A percentile compares a stretch with the other conserved stretches of the same genome.
phyloP scores from a whole-genome alignment of 2,888 invertebrate genomes.

The Andrena haemorrhoa region DNA sequence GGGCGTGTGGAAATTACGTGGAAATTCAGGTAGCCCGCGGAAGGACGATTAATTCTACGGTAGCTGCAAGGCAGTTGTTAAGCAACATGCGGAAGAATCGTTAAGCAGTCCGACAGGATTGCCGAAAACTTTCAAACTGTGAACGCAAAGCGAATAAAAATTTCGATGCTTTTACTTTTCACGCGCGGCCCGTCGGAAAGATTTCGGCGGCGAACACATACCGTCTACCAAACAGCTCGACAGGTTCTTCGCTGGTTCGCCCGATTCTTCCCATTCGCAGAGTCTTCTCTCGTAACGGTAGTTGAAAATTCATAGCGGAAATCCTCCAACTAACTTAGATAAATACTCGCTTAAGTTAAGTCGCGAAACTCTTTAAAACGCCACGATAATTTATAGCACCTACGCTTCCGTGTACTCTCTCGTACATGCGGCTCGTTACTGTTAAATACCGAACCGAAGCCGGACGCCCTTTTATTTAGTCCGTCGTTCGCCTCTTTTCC shows the following conservation, averaged over 20 bases:
- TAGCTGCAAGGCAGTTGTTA: background rate
- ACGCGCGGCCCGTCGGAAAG: background rate
- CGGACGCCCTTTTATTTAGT: background rate
- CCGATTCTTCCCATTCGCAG: slow-evolving; percentile 1
- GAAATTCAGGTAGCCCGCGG: background rate
- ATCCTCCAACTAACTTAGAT: slow-evolving; percentile 3
- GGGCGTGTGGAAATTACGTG: background rate
- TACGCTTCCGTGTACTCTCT: background rate
- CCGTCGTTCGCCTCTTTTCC: background rate
- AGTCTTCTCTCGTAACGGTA: background rate
- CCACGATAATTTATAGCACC: slow-evolving; percentile 5
- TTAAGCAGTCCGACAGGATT: background rate
- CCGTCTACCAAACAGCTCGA: background rate
- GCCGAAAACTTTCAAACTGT: slow-evolving; percentile 34
- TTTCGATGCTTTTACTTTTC: slow-evolving; percentile 20
- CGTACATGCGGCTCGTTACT: slow-evolving; percentile 3
- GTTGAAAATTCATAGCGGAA: background rate
- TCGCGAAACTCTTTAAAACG: slow-evolving; percentile 10
- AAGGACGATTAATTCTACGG: background rate
- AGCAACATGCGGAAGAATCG: slow-evolving; percentile 11
- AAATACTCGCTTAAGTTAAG: slow-evolving; percentile 16
- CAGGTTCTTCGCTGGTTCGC: no score
- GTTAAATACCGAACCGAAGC: background rate
- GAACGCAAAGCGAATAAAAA: slow-evolving; percentile 34
- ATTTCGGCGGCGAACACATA: background rate